Evolutionary conservation across 1,140 invertebrate genomes (phyloP), one percentile per base, ranked within the genome.

Genomic region (Microplitis mediator): DNA sequence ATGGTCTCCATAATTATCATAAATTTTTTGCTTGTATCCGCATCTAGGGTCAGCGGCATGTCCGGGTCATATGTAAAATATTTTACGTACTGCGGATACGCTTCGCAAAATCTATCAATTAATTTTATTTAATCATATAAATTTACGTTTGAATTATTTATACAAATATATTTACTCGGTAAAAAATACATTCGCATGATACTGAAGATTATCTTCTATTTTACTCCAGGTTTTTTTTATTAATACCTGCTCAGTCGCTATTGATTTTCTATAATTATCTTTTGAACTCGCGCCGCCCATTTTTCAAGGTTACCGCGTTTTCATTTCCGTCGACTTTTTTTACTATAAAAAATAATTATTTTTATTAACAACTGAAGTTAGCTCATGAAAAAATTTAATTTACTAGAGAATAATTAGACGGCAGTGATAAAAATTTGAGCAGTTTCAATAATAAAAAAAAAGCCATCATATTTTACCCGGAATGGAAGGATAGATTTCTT

Each of bases 1-100:
- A 81, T 73, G 1, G 79, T 71, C 69, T 82, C 79, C 31, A 79
- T 74, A 31, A 82, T 76, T 1, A 76, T 36, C 0, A 76, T 74
- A 60, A 80, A 79, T 64, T 79, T 81, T 4, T 67, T 69, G 23
- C n/a, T 76, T 13, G 73, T 74, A 11, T 65, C 31, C 3, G 72
- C 74, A 16, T 79, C 77, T 4, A 79, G 39, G 56, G 69, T 79
- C 52, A 80, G 34, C 3, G 75, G 74, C 39, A 73, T 11, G 64
- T 73, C 60, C 6, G 71, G 69, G 45, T 79, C 73, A 32, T 54
- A 63, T 4, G 78, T 81, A 16, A 79, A 81, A 73, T 78, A 81
- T 51, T 80, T 79, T 8, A 72, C 32, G 58, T 81, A 81, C 50
- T 78, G 70, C 35, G 77, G 80, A 76, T 79, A 71, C 11, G 23